phyloP scores from a whole-genome alignment of 2,888 invertebrate genomes.

The Chelonus formosanus region DNA sequence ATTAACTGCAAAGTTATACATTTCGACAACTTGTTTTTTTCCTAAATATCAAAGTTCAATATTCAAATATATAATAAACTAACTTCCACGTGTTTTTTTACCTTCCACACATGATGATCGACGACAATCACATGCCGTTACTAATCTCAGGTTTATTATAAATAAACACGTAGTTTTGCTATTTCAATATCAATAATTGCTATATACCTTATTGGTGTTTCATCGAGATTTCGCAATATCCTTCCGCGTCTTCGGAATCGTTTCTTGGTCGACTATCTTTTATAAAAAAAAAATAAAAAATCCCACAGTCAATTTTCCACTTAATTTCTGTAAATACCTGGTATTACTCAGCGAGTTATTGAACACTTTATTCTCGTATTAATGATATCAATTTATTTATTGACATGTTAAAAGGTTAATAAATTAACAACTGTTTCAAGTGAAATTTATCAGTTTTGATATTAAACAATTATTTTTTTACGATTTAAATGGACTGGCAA shows the following conservation, averaged over 20 bases:
- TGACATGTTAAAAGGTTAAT: background rate
- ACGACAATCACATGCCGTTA: conserved; percentile 23
- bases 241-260: background rate
- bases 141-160: conserved; percentile 26
- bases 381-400: too few species aligned
- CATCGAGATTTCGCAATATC: conserved; percentile 29
- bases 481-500: too few species aligned
- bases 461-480: too few species aligned
- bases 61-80: conserved; percentile 9
- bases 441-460: too few species aligned
- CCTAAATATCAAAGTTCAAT: background rate
- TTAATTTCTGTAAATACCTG: background rate
- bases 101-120: conserved; percentile 8
- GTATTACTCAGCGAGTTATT: background rate
- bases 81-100: conserved; percentile 3
- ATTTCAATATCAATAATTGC: conserved; percentile 25
- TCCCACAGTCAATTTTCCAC: conserved; percentile 5
- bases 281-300: background rate
- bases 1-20: too few species aligned
- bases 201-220: conserved; percentile 6
- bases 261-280: background rate
- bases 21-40: background rate
- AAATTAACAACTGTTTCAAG: background rate
- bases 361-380: background rate
- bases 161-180: conserved; percentile 19